Base-by-base conservation (phyloP, 2,113 vertebrate species). In the Calyptommatus sinebrachiatus region DNA sequence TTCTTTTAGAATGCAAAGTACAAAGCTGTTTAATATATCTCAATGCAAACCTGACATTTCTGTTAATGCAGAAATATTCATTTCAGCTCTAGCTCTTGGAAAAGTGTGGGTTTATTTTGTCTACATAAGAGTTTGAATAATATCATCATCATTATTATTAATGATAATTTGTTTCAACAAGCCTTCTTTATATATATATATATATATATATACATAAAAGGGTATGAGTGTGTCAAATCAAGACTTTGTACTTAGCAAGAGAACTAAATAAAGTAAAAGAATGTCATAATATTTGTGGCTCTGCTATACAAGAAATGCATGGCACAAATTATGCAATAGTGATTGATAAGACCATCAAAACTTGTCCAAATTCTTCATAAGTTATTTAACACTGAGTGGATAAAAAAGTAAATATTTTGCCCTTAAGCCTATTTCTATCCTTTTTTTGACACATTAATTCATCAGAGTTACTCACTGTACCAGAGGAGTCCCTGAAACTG, bases 61-160 rank as follows among this genome's bases (percentile, higher is more conserved):
- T 86, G 79, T 79, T 82, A 50, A 73, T 9, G 81, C 60, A 10
- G 73, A 87, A 85, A 73, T 81, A 78, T 29, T 48, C 21, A 62
- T 67, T 73, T 79, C 41, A 79, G 85, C 82, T 83, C 66, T 72
- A 50, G 41, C 10, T 70, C 75, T 16, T 71, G 63, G n/a, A 78
- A 71, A 91, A 85, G 83, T 79, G 81, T 26, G 79, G 29, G 80
- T 86, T 80, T 57, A 80, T 62, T 45, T 84, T 45, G 28, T 22
- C 50, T 81, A 53, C 73, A 57, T 1, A 3, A 31, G 45, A 20
- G 20, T 73, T 77, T 76, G 80, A 71, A 6, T 62, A 41, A 41
- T 5, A 41, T 86, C 22, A 50, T 8, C 12, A 50, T 50, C 12
- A 50, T 50, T 50, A 50, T 50, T 50, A 50, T 5, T 50, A 50